A percentile compares a stretch with the other conserved stretches of the same genome.
Conservation (phyloP, 2,797 vertebrate species). For the Botia kubotai region DNA sequence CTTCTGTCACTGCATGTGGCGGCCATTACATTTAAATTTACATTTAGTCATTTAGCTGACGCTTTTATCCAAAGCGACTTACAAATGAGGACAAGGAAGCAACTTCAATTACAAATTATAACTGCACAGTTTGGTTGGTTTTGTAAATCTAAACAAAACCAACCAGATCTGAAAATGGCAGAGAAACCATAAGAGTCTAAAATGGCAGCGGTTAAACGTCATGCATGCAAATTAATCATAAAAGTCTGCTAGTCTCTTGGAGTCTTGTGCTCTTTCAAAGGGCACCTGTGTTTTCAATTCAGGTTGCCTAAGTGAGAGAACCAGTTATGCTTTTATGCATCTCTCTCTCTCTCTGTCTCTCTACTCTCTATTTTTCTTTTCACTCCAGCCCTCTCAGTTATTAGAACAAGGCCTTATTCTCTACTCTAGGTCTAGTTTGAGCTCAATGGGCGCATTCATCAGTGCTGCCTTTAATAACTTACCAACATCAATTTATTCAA, state of each 20-base stretch:
- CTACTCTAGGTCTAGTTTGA: conserved; percentile 52
- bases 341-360: background rate
- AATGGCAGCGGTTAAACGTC: background rate
- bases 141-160: background rate
- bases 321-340: background rate
- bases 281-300: conserved; percentile 45
- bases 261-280: background rate
- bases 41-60: no score
- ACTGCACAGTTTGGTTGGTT: background rate
- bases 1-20: background rate
- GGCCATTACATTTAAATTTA: no score
- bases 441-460: conserved; percentile 65
- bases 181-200: background rate
- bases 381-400: conserved; percentile 5
- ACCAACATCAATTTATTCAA: conserved; percentile 30
- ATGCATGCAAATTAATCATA: conserved; percentile 27
- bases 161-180: no score
- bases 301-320: conserved; percentile 39
- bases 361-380: conserved; percentile 3
- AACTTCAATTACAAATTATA: no score
- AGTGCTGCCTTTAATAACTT: conserved; percentile 32
- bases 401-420: conserved; percentile 54
- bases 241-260: background rate
- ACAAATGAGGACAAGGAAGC: no score
- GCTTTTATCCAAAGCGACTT: no score